Base-by-base conservation (phyloP, 2,113 vertebrate species). In the Oryzias curvinotus region DNA sequence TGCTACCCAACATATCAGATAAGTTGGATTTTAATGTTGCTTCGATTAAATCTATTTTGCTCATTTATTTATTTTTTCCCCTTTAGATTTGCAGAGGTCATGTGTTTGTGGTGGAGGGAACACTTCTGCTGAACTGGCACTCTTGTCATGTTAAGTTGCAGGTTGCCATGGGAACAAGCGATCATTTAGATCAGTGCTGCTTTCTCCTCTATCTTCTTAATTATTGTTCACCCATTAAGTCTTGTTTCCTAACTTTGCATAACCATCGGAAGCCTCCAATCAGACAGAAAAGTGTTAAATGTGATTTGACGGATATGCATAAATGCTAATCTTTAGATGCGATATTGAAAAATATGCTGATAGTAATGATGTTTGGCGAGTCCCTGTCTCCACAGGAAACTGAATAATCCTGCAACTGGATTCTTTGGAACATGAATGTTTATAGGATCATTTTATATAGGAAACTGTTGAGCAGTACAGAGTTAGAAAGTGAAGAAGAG, bases 141-240 rank as follows among this genome's bases (percentile, higher is more conserved):
- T 70, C 21, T 30, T 30, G 60, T 63, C 52, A 60, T 53, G 70
- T 68, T 58, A 81, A 67, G 65, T 77, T 88, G 81, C 55, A 14
- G 46, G 82, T 90, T 85, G 60, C 78, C 77, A 86, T 84, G 67
- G 86, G 75, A 85, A 88, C 86, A 72, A 52, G 36, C 53, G 47
- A 61, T 72, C 44, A 62, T 58, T 61, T 65, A 46, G 25, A 59
- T 80, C 26, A 42, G 21, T 61, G 66, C 41, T 77, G 68, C 57
- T 28, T 4, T 21, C 16, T 55, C 59, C 52, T 50, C 57, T 72
- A 50, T 59, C 41, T 10, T 21, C 17, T 5, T 10, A n/a, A 62
- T n/a, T 68, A 14, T 47, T 49, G 46, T 49, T 30, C 44, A 18
- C 46, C 6, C 23, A 2, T 1, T 21, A 58, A 45, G 6, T 53